Percentiles rank a stretch among this genome's conserved stretches.
Evolutionary conservation across 2,888 invertebrate species (phyloP).

Genomic region (Bursaphelenchus okinawaensis): DNA sequence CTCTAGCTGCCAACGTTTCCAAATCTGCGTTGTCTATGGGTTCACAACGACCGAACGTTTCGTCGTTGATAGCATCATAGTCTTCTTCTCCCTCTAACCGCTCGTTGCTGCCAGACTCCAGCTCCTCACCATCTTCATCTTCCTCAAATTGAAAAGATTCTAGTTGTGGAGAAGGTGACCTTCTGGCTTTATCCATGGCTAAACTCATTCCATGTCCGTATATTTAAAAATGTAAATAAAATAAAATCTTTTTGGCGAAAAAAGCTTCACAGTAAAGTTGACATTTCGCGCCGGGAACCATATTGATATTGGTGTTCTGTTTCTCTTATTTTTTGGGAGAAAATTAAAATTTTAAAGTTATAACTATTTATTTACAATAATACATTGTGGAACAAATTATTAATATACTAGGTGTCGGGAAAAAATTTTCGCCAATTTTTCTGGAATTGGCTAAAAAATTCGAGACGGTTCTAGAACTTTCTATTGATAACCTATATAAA

Average conservation of each 20-base stretch:
- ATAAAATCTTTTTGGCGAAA: not conserved
- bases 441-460: no score
- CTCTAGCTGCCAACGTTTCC: conserved; percentile 43
- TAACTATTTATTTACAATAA: no score
- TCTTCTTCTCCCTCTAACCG: conserved; percentile 21
- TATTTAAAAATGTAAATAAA: not conserved
- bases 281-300: not conserved
- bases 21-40: conserved; percentile 29
- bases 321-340: no score
- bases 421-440: no score
- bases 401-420: no score
- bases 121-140: conserved; percentile 9
- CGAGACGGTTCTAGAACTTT: no score
- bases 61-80: conserved; percentile 52
- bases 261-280: not conserved
- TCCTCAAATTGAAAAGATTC: conserved; percentile 21
- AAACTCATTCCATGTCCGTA: not conserved
- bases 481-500: no score
- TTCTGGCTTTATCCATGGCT: not conserved
- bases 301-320: not conserved
- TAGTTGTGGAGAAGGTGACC: conserved; percentile 5
- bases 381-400: no score
- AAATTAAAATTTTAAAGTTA: no score
- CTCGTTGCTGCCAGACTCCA: conserved; percentile 10
- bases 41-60: conserved; percentile 48